phyloP scores from a whole-genome alignment of 1,140 invertebrate genomes.

The Phenacoccus solenopsis region DNA sequence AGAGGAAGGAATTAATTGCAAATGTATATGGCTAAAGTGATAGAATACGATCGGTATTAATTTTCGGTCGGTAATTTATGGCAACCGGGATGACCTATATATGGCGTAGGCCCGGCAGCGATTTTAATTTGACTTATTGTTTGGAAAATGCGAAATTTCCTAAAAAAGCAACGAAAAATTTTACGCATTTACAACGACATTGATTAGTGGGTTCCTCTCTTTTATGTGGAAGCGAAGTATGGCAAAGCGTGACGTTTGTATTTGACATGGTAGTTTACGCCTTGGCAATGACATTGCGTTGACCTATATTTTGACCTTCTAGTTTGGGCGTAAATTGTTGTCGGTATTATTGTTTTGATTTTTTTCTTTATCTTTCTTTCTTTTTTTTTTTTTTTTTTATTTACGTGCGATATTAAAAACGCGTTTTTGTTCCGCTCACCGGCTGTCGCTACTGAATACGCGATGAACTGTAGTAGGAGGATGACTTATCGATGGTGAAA shows the following conservation, averaged over 20 bases:
- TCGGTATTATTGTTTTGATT: neutral
- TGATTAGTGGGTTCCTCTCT: neutral
- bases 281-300: constrained; percentile 1
- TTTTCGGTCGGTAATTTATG: no score
- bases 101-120: no score
- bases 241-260: neutral
- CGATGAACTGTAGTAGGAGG: no score
- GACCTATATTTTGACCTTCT: constrained; percentile 1
- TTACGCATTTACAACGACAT: neutral
- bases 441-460: neutral
- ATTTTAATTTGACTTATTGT: neutral
- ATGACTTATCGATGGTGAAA: neutral
- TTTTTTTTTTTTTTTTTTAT: no score
- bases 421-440: neutral
- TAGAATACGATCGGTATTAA: no score
- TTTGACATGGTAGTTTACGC: neutral
- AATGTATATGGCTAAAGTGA: no score
- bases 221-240: neutral
- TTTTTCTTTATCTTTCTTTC: no score
- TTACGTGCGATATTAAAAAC: neutral
- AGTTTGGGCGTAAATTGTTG: neutral
- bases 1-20: no score
- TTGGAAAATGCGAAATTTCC: neutral
- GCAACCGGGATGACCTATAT: no score
- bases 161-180: neutral